These are phyloP conservation scores for Elgonia sp. DNA, from an alignment of 2,888 invertebrate species.

Conservation along the genomic window DNA sequence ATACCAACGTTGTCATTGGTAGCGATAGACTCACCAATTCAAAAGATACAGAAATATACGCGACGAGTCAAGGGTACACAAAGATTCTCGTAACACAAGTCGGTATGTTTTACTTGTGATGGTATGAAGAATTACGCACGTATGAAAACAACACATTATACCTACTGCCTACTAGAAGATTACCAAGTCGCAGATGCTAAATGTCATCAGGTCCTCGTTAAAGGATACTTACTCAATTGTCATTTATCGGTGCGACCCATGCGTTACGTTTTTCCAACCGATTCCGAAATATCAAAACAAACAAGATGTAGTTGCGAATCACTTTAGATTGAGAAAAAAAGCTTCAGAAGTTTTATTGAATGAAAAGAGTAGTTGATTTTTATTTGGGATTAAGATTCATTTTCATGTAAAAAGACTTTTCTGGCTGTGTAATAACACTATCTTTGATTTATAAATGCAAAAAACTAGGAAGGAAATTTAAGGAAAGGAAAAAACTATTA, in stretches of 20 bases:
- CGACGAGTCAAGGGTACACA: slow-evolving; percentile 76
- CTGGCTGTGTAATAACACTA: no score
- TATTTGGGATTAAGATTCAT: no score
- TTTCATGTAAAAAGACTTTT: no score
- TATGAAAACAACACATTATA: slow-evolving; percentile 76
- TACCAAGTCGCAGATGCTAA: slow-evolving; percentile 80
- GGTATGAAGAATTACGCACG: slow-evolving; percentile 71
- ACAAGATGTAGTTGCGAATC: no score
- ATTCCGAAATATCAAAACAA: slow-evolving; percentile 18
- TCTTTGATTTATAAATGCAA: no score
- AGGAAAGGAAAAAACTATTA: no score
- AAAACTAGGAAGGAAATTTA: no score
- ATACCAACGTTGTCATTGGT: slow-evolving; percentile 69
- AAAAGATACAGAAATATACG: slow-evolving; percentile 71
- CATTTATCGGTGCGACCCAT: slow-evolving; percentile 58
- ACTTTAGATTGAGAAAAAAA: no score
- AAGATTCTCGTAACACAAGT: slow-evolving; percentile 72
- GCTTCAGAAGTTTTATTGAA: no score
- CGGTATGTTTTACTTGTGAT: slow-evolving; percentile 54
- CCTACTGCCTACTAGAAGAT: slow-evolving; percentile 67
- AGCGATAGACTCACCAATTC: slow-evolving; percentile 68
- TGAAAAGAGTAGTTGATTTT: no score
- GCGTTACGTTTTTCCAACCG: slow-evolving; percentile 32
- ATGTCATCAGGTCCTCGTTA: slow-evolving; percentile 85
- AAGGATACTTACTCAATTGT: slow-evolving; percentile 78